Percentiles rank a stretch among this genome's conserved stretches.
phyloP scores from a whole-genome alignment of 2,888 invertebrate genomes.

The Metalampra italica region DNA sequence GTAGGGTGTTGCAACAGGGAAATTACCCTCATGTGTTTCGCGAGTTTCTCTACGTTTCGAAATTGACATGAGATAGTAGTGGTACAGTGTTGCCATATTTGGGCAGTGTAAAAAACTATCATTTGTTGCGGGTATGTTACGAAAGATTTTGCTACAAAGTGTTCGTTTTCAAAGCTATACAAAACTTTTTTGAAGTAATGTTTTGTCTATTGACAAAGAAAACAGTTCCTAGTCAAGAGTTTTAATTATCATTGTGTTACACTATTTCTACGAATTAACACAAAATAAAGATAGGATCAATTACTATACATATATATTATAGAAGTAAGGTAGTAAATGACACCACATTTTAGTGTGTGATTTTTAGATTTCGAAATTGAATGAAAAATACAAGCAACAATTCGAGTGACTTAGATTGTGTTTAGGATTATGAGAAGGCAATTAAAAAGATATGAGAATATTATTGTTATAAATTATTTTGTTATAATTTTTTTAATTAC shows the following conservation, averaged over 20 bases:
- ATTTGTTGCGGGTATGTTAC: too few species aligned
- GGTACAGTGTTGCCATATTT: too few species aligned
- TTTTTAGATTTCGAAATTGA: neutral
- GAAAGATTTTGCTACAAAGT: too few species aligned
- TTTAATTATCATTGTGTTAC: neutral
- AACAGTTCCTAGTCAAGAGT: too few species aligned
- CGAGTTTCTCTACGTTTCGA: slow-evolving; percentile 22
- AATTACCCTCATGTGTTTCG: slow-evolving; percentile 35
- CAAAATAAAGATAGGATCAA: neutral
- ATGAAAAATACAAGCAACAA: neutral
- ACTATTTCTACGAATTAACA: neutral
- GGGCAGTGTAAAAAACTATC: too few species aligned
- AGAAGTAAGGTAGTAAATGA: neutral
- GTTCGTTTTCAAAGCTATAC: too few species aligned
- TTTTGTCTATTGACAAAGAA: too few species aligned
- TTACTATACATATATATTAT: too few species aligned
- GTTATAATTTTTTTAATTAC: neutral
- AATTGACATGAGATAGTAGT: neutral
- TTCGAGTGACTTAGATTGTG: neutral
- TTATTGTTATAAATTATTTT: neutral
- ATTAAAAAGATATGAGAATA: neutral
- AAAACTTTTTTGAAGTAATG: too few species aligned
- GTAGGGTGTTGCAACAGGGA: slow-evolving; percentile 33
- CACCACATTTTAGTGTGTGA: neutral
- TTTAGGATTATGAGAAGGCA: neutral